Evolutionary conservation across 2,113 vertebrate species (phyloP), one percentile per base, ranked within the genome.

Genomic region (Falco punctatus): DNA sequence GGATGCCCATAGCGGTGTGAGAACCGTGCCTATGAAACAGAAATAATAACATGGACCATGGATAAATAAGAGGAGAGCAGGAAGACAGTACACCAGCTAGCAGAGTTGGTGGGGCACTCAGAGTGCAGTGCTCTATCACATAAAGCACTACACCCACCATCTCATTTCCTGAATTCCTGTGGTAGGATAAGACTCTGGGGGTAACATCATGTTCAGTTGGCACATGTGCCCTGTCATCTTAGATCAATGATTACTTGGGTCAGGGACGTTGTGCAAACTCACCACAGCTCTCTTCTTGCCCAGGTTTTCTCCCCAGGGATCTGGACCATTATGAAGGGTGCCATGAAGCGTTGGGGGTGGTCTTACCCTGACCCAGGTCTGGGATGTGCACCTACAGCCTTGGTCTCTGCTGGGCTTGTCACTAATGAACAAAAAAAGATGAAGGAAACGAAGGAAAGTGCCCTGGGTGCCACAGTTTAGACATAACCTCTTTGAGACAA

Each of bases 101-200:
- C 15, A 30, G 30, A 61, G 52, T 14, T 49, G 19, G 46, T 21
- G 30, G 22, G 46, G 23, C 19, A 19, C 40, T 42, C 10, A 4
- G 35, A 15, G 22, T 10, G 26, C 1, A 1, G 9, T 1, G 1
- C 20, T 35, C 30, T 61, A 8, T n/a, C 16, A 5, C 8, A 57
- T 9, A 46, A 83, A 33, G 17, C 33, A 32, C 15, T 4, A 38
- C 11, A 30, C 14, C 19, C 35, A 44, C 11, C 35, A 11, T 9
- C 32, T 51, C 2, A 0, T 49, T 81, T 75, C 33, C 55, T 46
- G 8, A 57, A 75, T 46, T 46, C 35, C 32, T n/a, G 21, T 27
- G 14, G 33, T 14, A 6, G 38, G 20, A 48, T 26, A n/a, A 46
- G 4, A 24, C 32, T 38, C 55, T 83, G 44, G 23, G 24, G n/a